Percentiles rank a stretch among this genome's conserved stretches.
Conservation (phyloP, 1,140 invertebrate species). For the Mizuhopecten yessoensis region DNA sequence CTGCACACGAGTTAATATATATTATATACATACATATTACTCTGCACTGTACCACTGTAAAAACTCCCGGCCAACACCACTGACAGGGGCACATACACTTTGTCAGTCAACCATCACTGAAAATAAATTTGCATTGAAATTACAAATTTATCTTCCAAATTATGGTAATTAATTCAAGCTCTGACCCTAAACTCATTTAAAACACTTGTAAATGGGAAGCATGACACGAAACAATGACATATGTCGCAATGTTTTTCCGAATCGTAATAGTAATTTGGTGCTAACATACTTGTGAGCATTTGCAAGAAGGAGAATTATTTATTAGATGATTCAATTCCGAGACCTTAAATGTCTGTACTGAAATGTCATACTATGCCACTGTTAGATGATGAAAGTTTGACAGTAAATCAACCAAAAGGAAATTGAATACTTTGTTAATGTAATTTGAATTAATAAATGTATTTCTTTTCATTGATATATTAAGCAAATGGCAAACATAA, state of each 20-base stretch:
- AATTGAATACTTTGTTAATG: neutral
- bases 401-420: neutral
- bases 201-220: neutral
- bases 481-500: no score
- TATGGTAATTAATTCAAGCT: slow-evolving; percentile 21
- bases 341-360: neutral
- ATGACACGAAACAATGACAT: neutral
- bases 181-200: neutral
- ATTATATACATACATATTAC: no score
- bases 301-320: neutral
- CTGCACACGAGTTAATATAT: no score
- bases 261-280: neutral
- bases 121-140: slow-evolving; percentile 26
- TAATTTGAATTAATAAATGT: neutral
- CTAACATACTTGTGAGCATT: no score
- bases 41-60: neutral
- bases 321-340: neutral
- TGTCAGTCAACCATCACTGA: slow-evolving; percentile 28
- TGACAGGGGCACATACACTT: neutral
- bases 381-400: neutral
- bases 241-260: neutral
- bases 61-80: neutral
- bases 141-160: neutral
- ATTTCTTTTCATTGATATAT: neutral
- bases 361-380: neutral